Percentiles rank a stretch among this genome's conserved stretches.
Evolutionary conservation across 1,140 invertebrate species (phyloP).

Genomic region (Eumeta japonica): DNA sequence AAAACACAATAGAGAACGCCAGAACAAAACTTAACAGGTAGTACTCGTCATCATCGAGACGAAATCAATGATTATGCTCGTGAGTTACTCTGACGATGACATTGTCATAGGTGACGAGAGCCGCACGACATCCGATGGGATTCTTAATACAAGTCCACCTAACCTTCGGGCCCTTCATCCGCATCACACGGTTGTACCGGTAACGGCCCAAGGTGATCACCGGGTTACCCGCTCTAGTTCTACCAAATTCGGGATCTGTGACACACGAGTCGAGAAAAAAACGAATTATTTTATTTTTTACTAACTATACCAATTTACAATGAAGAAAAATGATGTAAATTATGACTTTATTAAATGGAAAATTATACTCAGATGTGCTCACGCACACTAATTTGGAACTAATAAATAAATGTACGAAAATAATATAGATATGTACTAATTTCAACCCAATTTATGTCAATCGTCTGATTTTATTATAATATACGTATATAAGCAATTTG

Average conservation of each 20-base stretch:
- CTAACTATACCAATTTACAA: background rate
- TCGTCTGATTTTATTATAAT: too few relatives aligned
- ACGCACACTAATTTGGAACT: background rate
- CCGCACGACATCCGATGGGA: constrained; percentile 10
- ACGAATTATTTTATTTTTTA: background rate
- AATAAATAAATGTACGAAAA: too few relatives aligned
- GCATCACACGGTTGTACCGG: constrained; percentile 13
- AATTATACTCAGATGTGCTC: background rate
- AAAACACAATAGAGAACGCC: too few relatives aligned
- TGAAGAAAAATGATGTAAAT: background rate
- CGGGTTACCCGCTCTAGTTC: constrained; percentile 19
- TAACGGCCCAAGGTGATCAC: constrained; percentile 20
- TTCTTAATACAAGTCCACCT: constrained; percentile 20
- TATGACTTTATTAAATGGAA: background rate
- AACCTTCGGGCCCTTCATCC: constrained; percentile 6
- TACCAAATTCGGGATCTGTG: constrained; percentile 11
- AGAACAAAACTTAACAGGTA: too few relatives aligned
- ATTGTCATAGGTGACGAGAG: constrained; percentile 11
- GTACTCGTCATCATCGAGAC: too few relatives aligned
- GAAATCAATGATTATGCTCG: constrained; percentile 9
- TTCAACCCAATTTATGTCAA: too few relatives aligned
- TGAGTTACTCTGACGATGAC: constrained; percentile 9
- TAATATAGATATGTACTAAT: too few relatives aligned
- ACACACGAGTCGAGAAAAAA: background rate
- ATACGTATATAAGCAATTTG: too few relatives aligned